Base-by-base conservation (phyloP, 2,113 vertebrate species). In the Microcebus tavaratra region DNA sequence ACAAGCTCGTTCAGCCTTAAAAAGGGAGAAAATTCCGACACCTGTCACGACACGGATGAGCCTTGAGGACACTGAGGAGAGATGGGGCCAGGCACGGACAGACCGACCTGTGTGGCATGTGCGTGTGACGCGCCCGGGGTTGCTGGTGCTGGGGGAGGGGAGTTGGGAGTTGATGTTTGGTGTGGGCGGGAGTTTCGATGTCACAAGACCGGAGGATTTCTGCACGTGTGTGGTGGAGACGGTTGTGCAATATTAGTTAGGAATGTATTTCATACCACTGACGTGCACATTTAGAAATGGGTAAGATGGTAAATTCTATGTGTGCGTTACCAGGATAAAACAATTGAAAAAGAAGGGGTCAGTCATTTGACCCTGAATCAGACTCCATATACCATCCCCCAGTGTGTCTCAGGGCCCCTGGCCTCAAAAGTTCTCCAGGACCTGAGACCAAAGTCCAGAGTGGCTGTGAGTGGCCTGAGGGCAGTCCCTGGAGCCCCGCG, bases 91-190 rank as follows among this genome's bases (percentile, higher is more conserved):
- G 70, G 23, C 36, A 39, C n/a, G 39, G 36, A 23, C 11, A 39
- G 68, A 39, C 36, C 13, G 1, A 14, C 6, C 70, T 3, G 23
- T 3, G 36, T 7, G 53, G 53, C 18, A 5, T 4, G 53, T 55
- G 15, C 2, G 17, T 18, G 53, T 55, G 53, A 18, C 6, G 53
- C 17, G 1, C 53, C 5, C 1, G 5, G 2, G 59, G 8, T 27
- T 27, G 25, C 59, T 25, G 27, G 25, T 9, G 25, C 23, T 10
- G 2, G 9, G 36, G 25, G 25, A 5, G 59, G 59, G 59, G 23
- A 27, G 4, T 27, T 25, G 9, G 25, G 59, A 61, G 59, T 61
- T 61, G 27, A 21, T 21, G 55, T 27, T 61, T 61, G 10, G 27
- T 23, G 5, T 36, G 68, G n/a, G 39, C 36, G 23, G 23, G n/a